Base-by-base conservation (phyloP, 2,888 invertebrate genomes). In the Vannuccia rotundouncinata region DNA sequence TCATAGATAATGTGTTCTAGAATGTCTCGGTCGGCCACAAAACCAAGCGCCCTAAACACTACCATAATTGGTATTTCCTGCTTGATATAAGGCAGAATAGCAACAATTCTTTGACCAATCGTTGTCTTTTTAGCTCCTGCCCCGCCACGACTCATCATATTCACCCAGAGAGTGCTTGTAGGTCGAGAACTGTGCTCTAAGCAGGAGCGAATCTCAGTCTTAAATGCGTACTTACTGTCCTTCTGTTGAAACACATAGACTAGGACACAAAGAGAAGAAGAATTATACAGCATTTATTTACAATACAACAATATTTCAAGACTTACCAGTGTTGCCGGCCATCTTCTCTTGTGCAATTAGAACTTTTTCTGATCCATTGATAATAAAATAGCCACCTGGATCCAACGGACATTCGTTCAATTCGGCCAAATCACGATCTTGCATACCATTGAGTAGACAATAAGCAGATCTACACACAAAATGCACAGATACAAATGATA, bases 21-120 rank as follows among this genome's bases (percentile, higher is more conserved):
- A 85, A 99, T 99, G 89, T 99, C 99, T 85, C 99, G 91, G 89
- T 99, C 99, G 5, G 99, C 97, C 73, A 99, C 99, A 89, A 99
- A 99, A 45, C 99, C 98, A 81, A 96, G 90, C n/a, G 98, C 99
- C 87, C 98, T 91, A 88, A 99, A 99, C 0, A 99, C 98, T 86
- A 99, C 96, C 93, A 99, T 99, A 81, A 99, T 96, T 0, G 99
- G 99, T 84, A 99, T 99, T 90, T 99, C 99, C 89, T 98, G 96
- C 87, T 95, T 97, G 82, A 99, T 96, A 86, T 99, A 99, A 0
- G 99, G 99, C 81, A 99, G 90, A 87, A 99, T 95, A 0, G 95
- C 95, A 84, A 98, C 94, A 82, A 99, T 99, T 82, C 97, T 91
- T 89, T 99, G 99, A 74, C 99, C 99, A 89, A 99, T 98, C 0